Evolutionary conservation across 2,888 invertebrate genomes (phyloP).

Genomic region (Emmelina monodactyla): DNA sequence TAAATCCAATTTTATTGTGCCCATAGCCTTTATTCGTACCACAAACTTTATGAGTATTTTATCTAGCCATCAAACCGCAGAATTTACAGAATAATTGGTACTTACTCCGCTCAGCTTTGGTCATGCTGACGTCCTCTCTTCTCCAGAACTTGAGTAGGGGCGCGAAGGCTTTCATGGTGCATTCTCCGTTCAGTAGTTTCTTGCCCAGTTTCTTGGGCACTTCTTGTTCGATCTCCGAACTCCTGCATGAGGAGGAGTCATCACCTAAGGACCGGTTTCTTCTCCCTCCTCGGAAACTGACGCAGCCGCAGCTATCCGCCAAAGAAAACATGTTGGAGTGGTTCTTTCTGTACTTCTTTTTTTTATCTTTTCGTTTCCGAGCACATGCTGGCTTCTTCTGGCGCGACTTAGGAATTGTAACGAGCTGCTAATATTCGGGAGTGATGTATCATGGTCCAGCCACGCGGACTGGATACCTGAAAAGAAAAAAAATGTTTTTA

Average conservation of each 20-base stretch:
- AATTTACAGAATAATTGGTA: too few relatives aligned
- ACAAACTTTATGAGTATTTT: too few relatives aligned
- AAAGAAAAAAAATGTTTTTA: too few relatives aligned
- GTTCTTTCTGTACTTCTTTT: conserved; percentile 41
- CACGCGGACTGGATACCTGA: too few relatives aligned
- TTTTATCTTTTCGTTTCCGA: conserved; percentile 59
- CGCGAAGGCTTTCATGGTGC: conserved; percentile 62
- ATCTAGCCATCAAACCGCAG: too few relatives aligned
- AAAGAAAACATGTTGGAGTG: conserved; percentile 54
- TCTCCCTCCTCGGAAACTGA: conserved; percentile 45
- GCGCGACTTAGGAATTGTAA: conserved; percentile 52
- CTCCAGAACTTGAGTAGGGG: conserved; percentile 74
- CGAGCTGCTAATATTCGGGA: too few relatives aligned
- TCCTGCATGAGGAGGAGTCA: conserved; percentile 55
- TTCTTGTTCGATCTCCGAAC: conserved; percentile 59
- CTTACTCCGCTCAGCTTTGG: conserved; percentile 80
- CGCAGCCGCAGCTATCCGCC: conserved; percentile 57
- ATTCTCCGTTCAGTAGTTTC: conserved; percentile 45
- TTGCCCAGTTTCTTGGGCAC: conserved; percentile 44
- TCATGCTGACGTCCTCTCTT: conserved; percentile 76
- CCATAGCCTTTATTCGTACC: too few relatives aligned
- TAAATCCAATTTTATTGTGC: too few relatives aligned
- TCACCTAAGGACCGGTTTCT: conserved; percentile 46
- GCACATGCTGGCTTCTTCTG: conserved; percentile 51
- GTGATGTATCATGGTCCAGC: too few relatives aligned